Percentiles rank a stretch among this genome's conserved stretches.
Evolutionary conservation across 1,140 invertebrate genomes (phyloP).

Genomic region (Drosophila pectinifera): DNA sequence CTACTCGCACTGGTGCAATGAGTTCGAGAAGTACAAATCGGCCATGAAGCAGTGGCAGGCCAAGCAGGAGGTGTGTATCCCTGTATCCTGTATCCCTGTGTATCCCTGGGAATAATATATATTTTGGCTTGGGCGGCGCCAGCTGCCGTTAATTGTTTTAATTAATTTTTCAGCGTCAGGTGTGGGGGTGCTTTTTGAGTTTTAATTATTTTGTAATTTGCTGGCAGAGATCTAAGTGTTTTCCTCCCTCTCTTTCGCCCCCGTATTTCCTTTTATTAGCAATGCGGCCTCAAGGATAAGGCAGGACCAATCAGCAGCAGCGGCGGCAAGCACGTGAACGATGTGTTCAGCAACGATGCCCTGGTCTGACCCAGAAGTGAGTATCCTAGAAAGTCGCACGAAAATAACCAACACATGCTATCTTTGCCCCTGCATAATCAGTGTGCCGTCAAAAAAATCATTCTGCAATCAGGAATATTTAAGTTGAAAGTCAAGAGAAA

Average conservation of each 20-base stretch:
- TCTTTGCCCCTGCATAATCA: constrained; percentile 30
- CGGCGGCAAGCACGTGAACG: constrained; percentile 83
- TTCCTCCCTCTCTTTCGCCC: constrained; percentile 17
- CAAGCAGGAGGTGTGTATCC: constrained; percentile 88
- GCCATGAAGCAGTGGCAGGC: constrained; percentile 92
- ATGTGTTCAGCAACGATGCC: constrained; percentile 82
- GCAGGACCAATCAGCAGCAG: constrained; percentile 48
- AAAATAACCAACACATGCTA: constrained; percentile 23
- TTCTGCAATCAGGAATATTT: constrained; percentile 4
- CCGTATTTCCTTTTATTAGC: constrained; percentile 50
- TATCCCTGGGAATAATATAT: constrained; percentile 57
- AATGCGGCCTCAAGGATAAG: constrained; percentile 82
- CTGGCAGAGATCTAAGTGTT: constrained; percentile 59
- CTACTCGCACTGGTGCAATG: constrained; percentile 92
- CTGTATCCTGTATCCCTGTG: constrained; percentile 84
- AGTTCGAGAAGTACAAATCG: constrained; percentile 92
- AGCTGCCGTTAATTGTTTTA: constrained; percentile 78
- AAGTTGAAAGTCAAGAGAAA: constrained; percentile 9
- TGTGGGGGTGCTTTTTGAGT: constrained; percentile 65
- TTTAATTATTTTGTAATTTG: constrained; percentile 62
- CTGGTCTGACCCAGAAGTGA: constrained; percentile 84
- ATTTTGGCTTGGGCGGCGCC: constrained; percentile 31
- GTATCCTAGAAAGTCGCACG: constrained; percentile 42
- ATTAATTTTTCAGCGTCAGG: constrained; percentile 76
- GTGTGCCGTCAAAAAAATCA: constrained; percentile 6